Evolutionary conservation across 2,888 invertebrate species (phyloP).

Genomic region (Ectropis crepuscularia): DNA sequence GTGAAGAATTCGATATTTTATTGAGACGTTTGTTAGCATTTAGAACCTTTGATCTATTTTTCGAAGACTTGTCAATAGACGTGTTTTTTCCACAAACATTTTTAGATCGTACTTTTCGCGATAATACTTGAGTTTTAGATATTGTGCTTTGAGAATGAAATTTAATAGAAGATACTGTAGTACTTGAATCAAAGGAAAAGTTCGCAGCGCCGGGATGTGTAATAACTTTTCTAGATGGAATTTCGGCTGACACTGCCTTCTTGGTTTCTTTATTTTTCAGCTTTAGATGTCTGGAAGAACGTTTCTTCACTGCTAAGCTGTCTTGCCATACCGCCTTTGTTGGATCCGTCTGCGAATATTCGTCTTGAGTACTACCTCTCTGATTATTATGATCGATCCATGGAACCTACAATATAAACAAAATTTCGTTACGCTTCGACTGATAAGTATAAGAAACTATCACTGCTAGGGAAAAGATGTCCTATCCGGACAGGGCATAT

Average conservation of each 20-base stretch:
- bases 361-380: conserved; percentile 15
- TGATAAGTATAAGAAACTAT: no score
- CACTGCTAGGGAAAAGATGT: no score
- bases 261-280: conserved; percentile 5
- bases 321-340: neutral
- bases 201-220: neutral
- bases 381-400: neutral
- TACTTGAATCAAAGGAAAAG: neutral
- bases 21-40: neutral
- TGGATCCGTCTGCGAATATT: conserved; percentile 30
- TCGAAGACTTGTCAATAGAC: neutral
- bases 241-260: neutral
- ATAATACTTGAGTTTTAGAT: neutral
- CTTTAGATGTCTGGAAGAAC: neutral
- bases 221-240: neutral
- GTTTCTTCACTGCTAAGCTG: conserved; percentile 7
- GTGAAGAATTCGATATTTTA: neutral
- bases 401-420: conserved; percentile 2
- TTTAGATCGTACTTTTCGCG: neutral
- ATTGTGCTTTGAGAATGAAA: neutral
- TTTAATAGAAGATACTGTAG: neutral
- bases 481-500: no score
- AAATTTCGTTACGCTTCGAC: no score
- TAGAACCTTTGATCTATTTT: conserved; percentile 5
- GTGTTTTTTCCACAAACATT: neutral